Percentiles rank a stretch among this genome's conserved stretches.
phyloP scores from a whole-genome alignment of 1,140 invertebrate species.

The Pachypeltis micranthus region DNA sequence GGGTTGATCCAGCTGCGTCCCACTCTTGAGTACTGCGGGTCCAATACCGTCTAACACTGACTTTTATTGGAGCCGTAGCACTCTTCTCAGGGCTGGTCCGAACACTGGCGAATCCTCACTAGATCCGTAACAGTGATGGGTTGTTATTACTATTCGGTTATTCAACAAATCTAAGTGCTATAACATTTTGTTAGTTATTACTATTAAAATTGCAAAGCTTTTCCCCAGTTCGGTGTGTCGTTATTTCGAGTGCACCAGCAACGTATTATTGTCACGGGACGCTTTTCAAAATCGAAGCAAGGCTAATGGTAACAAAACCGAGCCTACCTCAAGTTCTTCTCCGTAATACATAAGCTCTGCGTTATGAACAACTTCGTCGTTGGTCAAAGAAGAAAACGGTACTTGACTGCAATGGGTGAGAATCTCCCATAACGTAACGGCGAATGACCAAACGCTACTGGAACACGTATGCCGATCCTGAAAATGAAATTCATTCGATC shows the following conservation, averaged over 20 bases:
- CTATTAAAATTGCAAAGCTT: neutral
- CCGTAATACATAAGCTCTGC: conserved; percentile 55
- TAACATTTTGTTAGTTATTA: too few species aligned
- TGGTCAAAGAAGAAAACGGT: conserved; percentile 54
- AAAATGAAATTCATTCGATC: neutral
- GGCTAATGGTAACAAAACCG: neutral
- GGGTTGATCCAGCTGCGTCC: too few species aligned
- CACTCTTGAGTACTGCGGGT: too few species aligned
- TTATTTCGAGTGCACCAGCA: too few species aligned
- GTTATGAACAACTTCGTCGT: conserved; percentile 64
- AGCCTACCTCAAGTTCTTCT: conserved; percentile 45
- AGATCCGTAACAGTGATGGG: too few species aligned
- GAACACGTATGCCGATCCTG: conserved; percentile 52
- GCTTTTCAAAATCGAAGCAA: neutral
- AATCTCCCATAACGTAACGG: conserved; percentile 62
- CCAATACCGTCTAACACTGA: too few species aligned
- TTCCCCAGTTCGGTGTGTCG: too few species aligned
- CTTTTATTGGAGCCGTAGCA: too few species aligned
- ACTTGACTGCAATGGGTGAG: conserved; percentile 58
- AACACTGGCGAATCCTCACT: too few species aligned
- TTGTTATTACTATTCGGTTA: too few species aligned
- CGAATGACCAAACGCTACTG: conserved; percentile 56
- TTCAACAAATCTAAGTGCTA: too few species aligned
- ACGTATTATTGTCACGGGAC: neutral
- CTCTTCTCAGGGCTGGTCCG: too few species aligned